Conservation (phyloP, 2,113 vertebrate species). For the Rutilus rutilus region DNA sequence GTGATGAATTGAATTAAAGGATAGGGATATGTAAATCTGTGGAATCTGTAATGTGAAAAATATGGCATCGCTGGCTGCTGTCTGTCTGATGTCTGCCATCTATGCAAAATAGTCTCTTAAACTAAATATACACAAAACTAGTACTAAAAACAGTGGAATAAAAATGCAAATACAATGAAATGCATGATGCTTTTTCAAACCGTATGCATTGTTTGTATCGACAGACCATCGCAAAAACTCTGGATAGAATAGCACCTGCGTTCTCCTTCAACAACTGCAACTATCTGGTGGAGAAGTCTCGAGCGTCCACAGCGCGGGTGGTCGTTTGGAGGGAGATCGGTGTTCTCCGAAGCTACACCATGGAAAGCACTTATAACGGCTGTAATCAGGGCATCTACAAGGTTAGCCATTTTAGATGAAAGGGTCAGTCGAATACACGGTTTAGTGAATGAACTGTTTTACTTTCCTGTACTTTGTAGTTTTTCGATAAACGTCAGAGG, state of each 20-base stretch:
- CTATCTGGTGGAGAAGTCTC: constrained; percentile 91
- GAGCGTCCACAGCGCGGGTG: constrained; percentile 86
- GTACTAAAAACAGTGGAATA: neutral
- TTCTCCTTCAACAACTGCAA: constrained; percentile 92
- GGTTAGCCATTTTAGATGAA: constrained; percentile 70
- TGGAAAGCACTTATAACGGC: constrained; percentile 93
- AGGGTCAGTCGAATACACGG: neutral
- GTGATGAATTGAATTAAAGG: constrained; percentile 6
- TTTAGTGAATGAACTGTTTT: neutral
- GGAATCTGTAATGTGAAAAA: constrained; percentile 19
- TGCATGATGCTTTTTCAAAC: neutral
- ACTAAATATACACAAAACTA: neutral
- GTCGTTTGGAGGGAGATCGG: constrained; percentile 93
- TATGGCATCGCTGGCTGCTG: neutral
- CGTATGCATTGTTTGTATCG: constrained; percentile 25
- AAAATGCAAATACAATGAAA: constrained; percentile 4
- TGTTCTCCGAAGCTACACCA: constrained; percentile 89
- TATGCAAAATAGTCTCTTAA: constrained; percentile 4
- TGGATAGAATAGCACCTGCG: constrained; percentile 87
- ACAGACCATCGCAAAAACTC: constrained; percentile 88
- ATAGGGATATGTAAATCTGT: neutral
- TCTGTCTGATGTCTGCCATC: neutral
- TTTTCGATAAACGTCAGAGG: neutral
- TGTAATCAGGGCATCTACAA: constrained; percentile 90
- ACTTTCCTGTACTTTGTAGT: neutral